Conservation (phyloP, 2,113 vertebrate species). For the Podocnemis expansa region DNA sequence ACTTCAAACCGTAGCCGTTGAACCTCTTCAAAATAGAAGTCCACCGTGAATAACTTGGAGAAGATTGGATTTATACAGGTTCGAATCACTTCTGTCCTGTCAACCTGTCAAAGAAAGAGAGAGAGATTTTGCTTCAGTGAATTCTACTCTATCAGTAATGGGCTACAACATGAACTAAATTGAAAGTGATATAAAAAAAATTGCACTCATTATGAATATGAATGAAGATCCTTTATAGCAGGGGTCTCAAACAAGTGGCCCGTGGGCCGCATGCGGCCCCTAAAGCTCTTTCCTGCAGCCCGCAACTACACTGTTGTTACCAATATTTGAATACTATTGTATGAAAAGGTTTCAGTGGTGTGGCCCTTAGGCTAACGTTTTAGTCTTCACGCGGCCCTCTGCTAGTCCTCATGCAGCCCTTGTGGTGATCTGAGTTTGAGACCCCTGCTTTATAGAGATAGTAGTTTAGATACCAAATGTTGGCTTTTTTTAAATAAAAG, state of each 20-base stretch:
- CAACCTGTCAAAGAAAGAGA: slow-evolving; percentile 82
- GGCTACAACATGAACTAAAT: background rate
- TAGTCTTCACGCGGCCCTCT: too few relatives aligned
- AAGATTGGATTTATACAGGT: slow-evolving; percentile 93
- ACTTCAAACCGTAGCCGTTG: slow-evolving; percentile 94
- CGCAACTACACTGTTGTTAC: too few relatives aligned
- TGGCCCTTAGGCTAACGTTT: too few relatives aligned
- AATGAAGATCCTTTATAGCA: background rate
- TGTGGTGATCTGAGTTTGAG: too few relatives aligned
- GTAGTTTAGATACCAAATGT: background rate
- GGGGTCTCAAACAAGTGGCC: too few relatives aligned
- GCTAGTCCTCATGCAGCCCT: too few relatives aligned
- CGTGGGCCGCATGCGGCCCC: too few relatives aligned
- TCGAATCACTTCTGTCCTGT: slow-evolving; percentile 94
- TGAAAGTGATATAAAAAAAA: background rate
- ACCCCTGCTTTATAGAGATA: background rate
- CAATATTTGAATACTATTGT: too few relatives aligned
- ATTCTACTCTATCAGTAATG: background rate
- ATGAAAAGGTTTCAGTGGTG: too few relatives aligned
- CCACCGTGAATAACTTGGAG: slow-evolving; percentile 95
- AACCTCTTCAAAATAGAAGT: slow-evolving; percentile 97
- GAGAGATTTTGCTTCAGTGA: background rate
- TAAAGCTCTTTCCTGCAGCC: too few relatives aligned
- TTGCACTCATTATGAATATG: background rate
- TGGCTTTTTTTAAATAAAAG: background rate